A percentile compares a stretch with the other conserved stretches of the same genome.
These are phyloP conservation scores for Drosophila prostipennis DNA, from an alignment of 2,888 invertebrate species.

Conservation along the genomic window DNA sequence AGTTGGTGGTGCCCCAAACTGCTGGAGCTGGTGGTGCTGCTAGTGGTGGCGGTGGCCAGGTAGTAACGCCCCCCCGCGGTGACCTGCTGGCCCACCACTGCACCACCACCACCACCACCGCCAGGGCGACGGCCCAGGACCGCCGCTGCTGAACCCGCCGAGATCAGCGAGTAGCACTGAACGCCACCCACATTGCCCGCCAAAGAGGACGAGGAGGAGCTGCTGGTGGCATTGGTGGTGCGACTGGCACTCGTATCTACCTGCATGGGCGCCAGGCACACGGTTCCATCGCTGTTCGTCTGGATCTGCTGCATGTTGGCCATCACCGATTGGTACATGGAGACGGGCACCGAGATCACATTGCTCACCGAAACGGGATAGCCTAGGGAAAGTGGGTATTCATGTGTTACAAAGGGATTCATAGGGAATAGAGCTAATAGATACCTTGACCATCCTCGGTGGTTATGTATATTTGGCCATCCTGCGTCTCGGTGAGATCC, in stretches of 20 bases:
- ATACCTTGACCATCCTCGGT: slow-evolving; percentile 96
- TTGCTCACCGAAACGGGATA: slow-evolving; percentile 94
- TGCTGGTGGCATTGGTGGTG: not conserved
- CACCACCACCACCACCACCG: slow-evolving; percentile 23
- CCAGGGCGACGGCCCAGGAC: slow-evolving; percentile 43
- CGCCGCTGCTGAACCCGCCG: slow-evolving; percentile 30
- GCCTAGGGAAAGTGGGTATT: slow-evolving; percentile 51
- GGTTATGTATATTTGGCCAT: slow-evolving; percentile 97
- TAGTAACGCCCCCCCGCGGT: slow-evolving; percentile 48
- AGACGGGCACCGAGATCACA: slow-evolving; percentile 97
- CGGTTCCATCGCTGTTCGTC: slow-evolving; percentile 90
- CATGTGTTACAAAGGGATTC: not conserved
- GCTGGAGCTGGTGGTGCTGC: slow-evolving; percentile 33
- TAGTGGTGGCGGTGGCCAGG: slow-evolving; percentile 41
- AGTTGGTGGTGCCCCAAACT: slow-evolving; percentile 42
- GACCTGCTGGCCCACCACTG: slow-evolving; percentile 44
- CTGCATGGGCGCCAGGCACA: slow-evolving; percentile 94
- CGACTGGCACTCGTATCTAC: slow-evolving; percentile 85
- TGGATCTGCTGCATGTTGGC: slow-evolving; percentile 93
- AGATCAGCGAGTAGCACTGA: slow-evolving; percentile 51
- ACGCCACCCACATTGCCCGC: slow-evolving; percentile 40
- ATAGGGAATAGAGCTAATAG: not conserved
- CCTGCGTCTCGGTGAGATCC: slow-evolving; percentile 96
- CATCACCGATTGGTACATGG: slow-evolving; percentile 98
- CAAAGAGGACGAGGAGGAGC: slow-evolving; percentile 34